A percentile compares a stretch with the other conserved stretches of the same genome.
Evolutionary conservation across 2,113 vertebrate species (phyloP).

Genomic region (Aldabrachelys gigantea): DNA sequence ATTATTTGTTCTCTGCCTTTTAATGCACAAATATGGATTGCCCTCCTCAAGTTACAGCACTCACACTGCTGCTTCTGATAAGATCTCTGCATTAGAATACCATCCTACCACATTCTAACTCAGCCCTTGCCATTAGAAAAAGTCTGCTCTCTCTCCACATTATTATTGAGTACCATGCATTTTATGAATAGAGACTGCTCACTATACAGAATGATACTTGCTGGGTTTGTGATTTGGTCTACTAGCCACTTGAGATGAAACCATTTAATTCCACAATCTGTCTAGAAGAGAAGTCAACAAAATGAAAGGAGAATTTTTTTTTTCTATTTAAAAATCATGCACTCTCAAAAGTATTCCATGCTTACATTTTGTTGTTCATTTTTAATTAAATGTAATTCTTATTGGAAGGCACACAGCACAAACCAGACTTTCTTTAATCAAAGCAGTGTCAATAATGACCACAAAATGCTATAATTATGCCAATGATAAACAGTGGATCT

Average conservation of each 20-base stretch:
- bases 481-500: not conserved
- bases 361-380: not conserved
- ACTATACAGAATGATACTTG: not conserved
- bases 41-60: not conserved
- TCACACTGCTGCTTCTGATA: not conserved
- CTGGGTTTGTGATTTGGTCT: not conserved
- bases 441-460: fast-evolving
- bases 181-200: not conserved
- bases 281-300: not conserved
- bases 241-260: not conserved
- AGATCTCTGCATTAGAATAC: not conserved
- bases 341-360: not conserved
- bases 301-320: not conserved
- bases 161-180: not conserved
- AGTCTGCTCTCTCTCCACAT: not conserved
- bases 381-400: not conserved
- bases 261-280: not conserved
- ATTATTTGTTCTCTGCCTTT: not conserved
- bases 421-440: fast-evolving
- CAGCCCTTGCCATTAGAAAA: not conserved
- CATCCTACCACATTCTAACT: not conserved
- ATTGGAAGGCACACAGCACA: not conserved
- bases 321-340: not conserved
- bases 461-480: not conserved
- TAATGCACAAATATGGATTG: not conserved